Percentiles rank a stretch among this genome's conserved stretches.
Conservation (phyloP, 2,113 vertebrate genomes). For the Chaetodon auriga region DNA sequence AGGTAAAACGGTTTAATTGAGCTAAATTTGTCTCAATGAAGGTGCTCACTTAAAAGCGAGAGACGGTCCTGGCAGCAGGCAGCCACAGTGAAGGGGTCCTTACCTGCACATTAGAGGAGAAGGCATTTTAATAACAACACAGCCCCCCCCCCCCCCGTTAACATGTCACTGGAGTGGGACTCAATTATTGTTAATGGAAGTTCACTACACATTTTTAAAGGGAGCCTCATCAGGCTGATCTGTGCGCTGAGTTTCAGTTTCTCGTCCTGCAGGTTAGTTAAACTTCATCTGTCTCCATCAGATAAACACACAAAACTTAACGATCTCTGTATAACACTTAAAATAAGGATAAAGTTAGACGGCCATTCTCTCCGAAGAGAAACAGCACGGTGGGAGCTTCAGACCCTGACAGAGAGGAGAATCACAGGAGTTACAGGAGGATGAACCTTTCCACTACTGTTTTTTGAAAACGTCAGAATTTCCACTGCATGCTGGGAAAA, state of each 20-base stretch:
- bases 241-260: neutral
- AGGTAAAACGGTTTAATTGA: constrained; percentile 81
- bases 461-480: too few relatives aligned
- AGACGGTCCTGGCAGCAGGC: constrained; percentile 62
- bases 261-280: too few relatives aligned
- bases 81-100: constrained; percentile 69
- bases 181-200: constrained; percentile 79
- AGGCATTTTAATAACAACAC: constrained; percentile 76
- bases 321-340: too few relatives aligned
- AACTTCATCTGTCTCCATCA: too few relatives aligned
- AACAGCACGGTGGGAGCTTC: too few relatives aligned
- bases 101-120: constrained; percentile 79
- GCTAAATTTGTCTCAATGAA: constrained; percentile 84
- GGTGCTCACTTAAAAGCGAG: constrained; percentile 79
- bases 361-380: too few relatives aligned
- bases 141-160: constrained; percentile 44
- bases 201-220: constrained; percentile 60
- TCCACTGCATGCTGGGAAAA: too few relatives aligned
- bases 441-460: too few relatives aligned
- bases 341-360: too few relatives aligned
- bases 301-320: too few relatives aligned
- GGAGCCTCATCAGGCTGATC: constrained; percentile 13
- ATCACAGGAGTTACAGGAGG: too few relatives aligned
- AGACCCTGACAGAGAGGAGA: too few relatives aligned
- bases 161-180: constrained; percentile 71